phyloP scores from a whole-genome alignment of 2,797 vertebrate species.

The Gallinago stenura region DNA sequence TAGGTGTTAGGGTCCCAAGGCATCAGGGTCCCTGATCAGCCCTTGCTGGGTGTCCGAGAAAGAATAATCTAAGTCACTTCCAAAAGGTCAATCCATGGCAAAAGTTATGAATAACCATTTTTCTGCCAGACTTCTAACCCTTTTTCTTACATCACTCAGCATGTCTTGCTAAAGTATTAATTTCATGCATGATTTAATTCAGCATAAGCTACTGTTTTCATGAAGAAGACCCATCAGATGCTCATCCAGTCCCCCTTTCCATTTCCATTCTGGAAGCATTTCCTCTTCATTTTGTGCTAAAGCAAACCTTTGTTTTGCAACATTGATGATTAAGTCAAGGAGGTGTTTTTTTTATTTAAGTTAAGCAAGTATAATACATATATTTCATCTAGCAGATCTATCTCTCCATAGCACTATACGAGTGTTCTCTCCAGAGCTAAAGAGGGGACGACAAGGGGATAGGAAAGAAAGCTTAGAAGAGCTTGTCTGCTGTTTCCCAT shows the following conservation, averaged over 20 bases:
- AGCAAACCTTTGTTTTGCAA: not conserved
- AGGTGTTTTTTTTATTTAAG: not conserved
- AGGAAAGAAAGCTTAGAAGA: not conserved
- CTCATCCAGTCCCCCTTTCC: not conserved
- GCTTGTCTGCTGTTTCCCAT: fast-evolving
- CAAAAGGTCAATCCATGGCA: not conserved
- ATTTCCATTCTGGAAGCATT: not conserved
- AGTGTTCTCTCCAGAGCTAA: not conserved
- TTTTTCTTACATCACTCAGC: not conserved
- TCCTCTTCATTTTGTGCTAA: not conserved
- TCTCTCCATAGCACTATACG: not conserved
- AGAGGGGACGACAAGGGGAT: fast-evolving
- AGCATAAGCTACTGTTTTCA: not conserved
- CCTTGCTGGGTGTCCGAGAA: not conserved
- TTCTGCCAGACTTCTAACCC: not conserved
- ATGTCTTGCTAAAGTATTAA: not conserved
- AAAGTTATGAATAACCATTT: not conserved
- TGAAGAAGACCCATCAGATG: not conserved
- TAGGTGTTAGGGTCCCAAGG: not conserved
- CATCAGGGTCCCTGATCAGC: not conserved
- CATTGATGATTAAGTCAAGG: not conserved
- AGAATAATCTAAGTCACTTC: not conserved
- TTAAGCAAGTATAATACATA: fast-evolving
- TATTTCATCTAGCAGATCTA: not conserved
- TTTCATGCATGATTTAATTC: not conserved